Evolutionary conservation across 2,113 vertebrate genomes (phyloP), one percentile per base, ranked within the genome.

Genomic region (Entosphenus tridentatus): DNA sequence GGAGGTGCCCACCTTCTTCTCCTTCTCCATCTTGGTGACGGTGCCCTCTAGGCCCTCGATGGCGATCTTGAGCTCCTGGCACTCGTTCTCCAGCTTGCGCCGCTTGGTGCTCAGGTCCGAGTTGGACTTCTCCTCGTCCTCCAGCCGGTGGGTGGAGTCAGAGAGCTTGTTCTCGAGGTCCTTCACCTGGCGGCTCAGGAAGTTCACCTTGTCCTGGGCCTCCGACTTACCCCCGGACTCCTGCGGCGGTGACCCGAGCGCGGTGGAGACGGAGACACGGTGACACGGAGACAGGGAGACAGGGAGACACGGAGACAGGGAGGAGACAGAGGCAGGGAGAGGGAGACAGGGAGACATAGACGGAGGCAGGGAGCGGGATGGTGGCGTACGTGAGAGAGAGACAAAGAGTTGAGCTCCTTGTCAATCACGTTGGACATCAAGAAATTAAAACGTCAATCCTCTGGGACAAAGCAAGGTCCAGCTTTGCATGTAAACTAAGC

Each of bases 21-120:
- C 73, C 57, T 79, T 79, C 70, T 81, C 39, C 0, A 56, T 77
- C 77, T 79, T 79, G 59, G 70, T 74, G 70, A 77, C 70, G 0
- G 59, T 77, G 54, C 71, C 73, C 62, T 80, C 74, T 12, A 78
- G 71, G 9, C 74, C 75, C 70, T 81, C 73, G 2, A 78, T 72
- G 59, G 77, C 72, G 13, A 69, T n/a, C 69, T 78, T 78, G 18
- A 78, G 73, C 16, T 78, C 13, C 0, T 72, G 77, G 57, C 77
- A 68, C 57, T 79, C 73, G 10, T 75, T 71, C 54, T 81, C 68
- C 56, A 79, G 69, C 62, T 72, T 74, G 57, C 1, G 0, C 62
- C 73, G 81, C 13, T 69, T 70, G 56, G 70, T 57, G 0, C 72
- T 75, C 18, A 69, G 68, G 0, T 71, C 73, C 2, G 71, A 68